Conservation (phyloP, 2,888 invertebrate species). For the Bellardia bayeri region DNA sequence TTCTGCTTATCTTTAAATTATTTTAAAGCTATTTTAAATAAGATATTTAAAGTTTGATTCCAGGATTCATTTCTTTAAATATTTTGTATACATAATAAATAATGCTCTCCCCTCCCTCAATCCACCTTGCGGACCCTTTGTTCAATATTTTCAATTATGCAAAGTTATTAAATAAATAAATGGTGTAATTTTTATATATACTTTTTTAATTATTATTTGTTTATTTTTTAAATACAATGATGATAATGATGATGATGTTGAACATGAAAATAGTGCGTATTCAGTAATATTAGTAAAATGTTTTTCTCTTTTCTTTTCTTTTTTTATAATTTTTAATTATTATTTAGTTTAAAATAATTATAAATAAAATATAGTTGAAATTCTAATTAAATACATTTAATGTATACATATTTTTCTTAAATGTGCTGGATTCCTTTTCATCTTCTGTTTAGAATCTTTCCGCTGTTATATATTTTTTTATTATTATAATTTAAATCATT, state of each 20-base stretch:
- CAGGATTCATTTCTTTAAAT: conserved; percentile 38
- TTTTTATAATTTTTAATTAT: conserved; percentile 15
- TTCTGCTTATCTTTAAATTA: conserved; percentile 9
- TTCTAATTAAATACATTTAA: conserved; percentile 47
- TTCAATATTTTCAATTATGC: conserved; percentile 9
- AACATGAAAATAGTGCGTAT: conserved; percentile 29
- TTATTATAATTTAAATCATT: conserved; percentile 22
- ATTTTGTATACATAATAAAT: not conserved
- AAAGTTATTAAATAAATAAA: conserved; percentile 13
- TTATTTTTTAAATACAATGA: conserved; percentile 32
- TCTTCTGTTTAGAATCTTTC: conserved; percentile 47
- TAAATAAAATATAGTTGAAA: conserved; percentile 67
- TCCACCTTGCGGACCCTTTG: not conserved
- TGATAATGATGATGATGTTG: not conserved
- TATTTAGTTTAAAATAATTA: conserved; percentile 65
- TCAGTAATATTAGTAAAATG: conserved; percentile 68
- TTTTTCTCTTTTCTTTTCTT: conserved; percentile 44
- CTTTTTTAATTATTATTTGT: conserved; percentile 53
- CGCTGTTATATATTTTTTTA: conserved; percentile 57
- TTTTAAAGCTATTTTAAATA: not conserved
- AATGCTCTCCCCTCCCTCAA: not conserved
- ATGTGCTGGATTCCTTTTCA: conserved; percentile 69
- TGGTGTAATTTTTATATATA: conserved; percentile 44
- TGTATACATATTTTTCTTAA: conserved; percentile 50
- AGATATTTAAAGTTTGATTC: conserved; percentile 4